Conservation (phyloP, 2,888 invertebrate genomes). For the Charanyca ferruginea region DNA sequence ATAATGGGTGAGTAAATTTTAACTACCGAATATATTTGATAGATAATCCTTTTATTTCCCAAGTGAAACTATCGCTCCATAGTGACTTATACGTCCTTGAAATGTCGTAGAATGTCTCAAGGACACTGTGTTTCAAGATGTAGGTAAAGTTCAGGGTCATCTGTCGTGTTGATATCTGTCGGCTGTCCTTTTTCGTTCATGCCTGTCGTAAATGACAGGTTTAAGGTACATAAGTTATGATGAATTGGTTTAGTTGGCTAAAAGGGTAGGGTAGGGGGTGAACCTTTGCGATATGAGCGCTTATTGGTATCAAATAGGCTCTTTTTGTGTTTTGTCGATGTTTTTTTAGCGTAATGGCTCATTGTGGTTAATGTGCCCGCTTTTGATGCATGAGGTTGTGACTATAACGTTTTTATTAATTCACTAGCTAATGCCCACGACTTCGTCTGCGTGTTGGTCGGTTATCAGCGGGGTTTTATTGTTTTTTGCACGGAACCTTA, state of each 20-base stretch:
- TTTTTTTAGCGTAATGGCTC: no score
- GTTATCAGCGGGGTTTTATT: no score
- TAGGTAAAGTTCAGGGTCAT: slow-evolving; percentile 33
- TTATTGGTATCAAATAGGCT: slow-evolving; percentile 2
- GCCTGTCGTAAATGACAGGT: slow-evolving; percentile 24
- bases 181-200: slow-evolving; percentile 21
- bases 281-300: background rate
- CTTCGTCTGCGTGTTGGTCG: no score
- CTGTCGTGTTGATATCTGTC: slow-evolving; percentile 6
- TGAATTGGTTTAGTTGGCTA: slow-evolving; percentile 26
- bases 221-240: slow-evolving; percentile 16
- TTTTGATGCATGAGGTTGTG: no score
- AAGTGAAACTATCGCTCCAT: background rate
- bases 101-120: slow-evolving; percentile 46
- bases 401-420: no score
- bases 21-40: background rate
- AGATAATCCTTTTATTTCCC: background rate
- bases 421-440: no score
- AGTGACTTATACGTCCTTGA: slow-evolving; percentile 19
- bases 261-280: slow-evolving; percentile 13
- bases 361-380: no score
- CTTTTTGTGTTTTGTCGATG: background rate
- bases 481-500: no score
- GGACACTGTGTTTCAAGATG: slow-evolving; percentile 26
- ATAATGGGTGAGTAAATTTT: background rate